phyloP scores from a whole-genome alignment of 2,888 invertebrate genomes.

The Rhingia rostrata region DNA sequence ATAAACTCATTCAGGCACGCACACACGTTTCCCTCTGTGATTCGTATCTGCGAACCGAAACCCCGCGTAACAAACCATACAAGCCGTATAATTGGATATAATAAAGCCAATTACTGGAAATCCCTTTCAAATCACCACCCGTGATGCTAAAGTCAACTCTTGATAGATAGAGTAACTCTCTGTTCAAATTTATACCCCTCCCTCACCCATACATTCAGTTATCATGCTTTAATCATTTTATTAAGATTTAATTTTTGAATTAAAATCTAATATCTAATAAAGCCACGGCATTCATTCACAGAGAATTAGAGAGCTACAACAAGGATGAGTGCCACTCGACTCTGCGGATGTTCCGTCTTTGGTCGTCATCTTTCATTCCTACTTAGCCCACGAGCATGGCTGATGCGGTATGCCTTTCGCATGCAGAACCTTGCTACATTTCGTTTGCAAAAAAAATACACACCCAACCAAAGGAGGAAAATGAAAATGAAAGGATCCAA shows the following conservation, averaged over 20 bases:
- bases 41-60: no score
- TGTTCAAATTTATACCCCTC: slow-evolving; percentile 2
- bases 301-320: slow-evolving; percentile 6
- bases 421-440: slow-evolving; percentile 23
- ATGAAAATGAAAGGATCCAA: slow-evolving; percentile 71
- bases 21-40: not conserved
- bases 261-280: slow-evolving; percentile 71
- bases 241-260: slow-evolving; percentile 69
- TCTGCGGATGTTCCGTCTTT: slow-evolving; percentile 43
- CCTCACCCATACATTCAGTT: not conserved
- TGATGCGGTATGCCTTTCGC: slow-evolving; percentile 6
- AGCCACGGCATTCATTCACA: slow-evolving; percentile 43
- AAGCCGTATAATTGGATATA: slow-evolving; percentile 38
- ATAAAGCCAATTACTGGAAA: slow-evolving; percentile 58
- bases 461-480: slow-evolving; percentile 36
- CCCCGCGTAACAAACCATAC: not conserved
- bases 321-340: slow-evolving; percentile 49
- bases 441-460: slow-evolving; percentile 21
- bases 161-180: not conserved
- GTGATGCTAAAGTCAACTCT: not conserved
- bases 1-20: slow-evolving; percentile 23
- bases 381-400: not conserved
- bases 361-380: slow-evolving; percentile 21
- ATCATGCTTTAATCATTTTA: slow-evolving; percentile 62
- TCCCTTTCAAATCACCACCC: slow-evolving; percentile 27